phyloP scores from a whole-genome alignment of 2,888 invertebrate genomes.

The Brachyptera putata region DNA sequence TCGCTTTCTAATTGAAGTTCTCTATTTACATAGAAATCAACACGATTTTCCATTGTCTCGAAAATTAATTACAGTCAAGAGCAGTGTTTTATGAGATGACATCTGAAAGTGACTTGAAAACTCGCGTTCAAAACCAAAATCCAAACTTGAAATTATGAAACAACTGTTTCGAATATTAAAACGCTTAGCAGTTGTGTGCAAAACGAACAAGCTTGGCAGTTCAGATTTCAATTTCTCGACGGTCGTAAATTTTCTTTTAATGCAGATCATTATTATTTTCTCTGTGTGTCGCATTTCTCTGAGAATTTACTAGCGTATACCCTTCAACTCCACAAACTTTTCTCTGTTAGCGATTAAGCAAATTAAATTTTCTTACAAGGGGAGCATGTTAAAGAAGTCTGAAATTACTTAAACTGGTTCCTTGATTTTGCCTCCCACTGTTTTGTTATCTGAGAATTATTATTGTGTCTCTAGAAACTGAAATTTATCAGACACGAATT shows the following conservation, averaged over 20 bases:
- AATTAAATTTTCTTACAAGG: slow-evolving; percentile 29
- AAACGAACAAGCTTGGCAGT: background rate
- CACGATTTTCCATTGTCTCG: too few relatives aligned
- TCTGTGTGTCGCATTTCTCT: background rate
- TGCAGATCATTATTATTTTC: slow-evolving; percentile 13
- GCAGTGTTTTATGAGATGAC: slow-evolving; percentile 5
- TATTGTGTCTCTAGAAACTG: slow-evolving; percentile 15
- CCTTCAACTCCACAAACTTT: slow-evolving; percentile 12
- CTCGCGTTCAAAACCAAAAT: background rate
- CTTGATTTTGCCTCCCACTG: slow-evolving; percentile 26
- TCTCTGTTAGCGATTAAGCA: slow-evolving; percentile 28
- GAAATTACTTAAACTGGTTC: slow-evolving; percentile 27
- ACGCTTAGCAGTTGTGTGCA: background rate
- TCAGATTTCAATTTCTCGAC: slow-evolving; percentile 26
- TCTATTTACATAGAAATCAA: too few relatives aligned
- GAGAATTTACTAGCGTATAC: background rate
- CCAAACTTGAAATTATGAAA: slow-evolving; percentile 1
- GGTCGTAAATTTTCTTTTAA: slow-evolving; percentile 21
- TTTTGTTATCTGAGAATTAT: slow-evolving; percentile 29
- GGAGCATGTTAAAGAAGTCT: slow-evolving; percentile 16
- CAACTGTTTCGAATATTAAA: background rate
- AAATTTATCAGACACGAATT: background rate
- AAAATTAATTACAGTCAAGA: slow-evolving; percentile 11
- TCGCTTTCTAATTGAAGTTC: too few relatives aligned
- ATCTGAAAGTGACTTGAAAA: slow-evolving; percentile 18